A percentile compares a stretch with the other conserved stretches of the same genome.
These are phyloP conservation scores for Zalophus californianus DNA, from an alignment of 2,797 vertebrate species.

Conservation along the genomic window DNA sequence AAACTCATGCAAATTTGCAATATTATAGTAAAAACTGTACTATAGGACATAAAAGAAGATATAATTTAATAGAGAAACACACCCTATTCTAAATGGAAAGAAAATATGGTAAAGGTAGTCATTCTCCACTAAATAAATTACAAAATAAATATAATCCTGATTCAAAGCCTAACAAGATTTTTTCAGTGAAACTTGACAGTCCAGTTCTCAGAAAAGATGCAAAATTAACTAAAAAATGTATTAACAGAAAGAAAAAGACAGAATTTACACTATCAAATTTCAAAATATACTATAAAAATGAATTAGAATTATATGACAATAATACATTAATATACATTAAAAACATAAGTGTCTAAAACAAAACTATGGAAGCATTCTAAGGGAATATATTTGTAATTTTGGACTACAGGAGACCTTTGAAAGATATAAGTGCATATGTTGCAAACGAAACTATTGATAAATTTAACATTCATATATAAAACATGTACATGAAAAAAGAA, in stretches of 20 bases:
- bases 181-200: background rate
- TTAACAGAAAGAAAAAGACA: background rate
- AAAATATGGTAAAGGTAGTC: background rate
- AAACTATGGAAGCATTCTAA: background rate
- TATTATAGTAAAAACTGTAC: background rate
- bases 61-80: background rate
- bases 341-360: background rate
- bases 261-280: background rate
- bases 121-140: background rate
- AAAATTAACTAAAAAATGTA: background rate
- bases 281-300: background rate
- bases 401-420: background rate
- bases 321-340: background rate
- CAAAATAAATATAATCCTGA: background rate
- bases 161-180: constrained; percentile 3
- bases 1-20: background rate
- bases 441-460: background rate
- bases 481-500: background rate
- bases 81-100: background rate
- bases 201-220: background rate
- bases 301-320: background rate
- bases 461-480: constrained; percentile 9
- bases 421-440: background rate
- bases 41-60: background rate
- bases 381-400: background rate